A percentile compares a stretch with the other conserved stretches of the same genome.
phyloP scores from a whole-genome alignment of 2,113 vertebrate species.

The Tor tambroides region DNA sequence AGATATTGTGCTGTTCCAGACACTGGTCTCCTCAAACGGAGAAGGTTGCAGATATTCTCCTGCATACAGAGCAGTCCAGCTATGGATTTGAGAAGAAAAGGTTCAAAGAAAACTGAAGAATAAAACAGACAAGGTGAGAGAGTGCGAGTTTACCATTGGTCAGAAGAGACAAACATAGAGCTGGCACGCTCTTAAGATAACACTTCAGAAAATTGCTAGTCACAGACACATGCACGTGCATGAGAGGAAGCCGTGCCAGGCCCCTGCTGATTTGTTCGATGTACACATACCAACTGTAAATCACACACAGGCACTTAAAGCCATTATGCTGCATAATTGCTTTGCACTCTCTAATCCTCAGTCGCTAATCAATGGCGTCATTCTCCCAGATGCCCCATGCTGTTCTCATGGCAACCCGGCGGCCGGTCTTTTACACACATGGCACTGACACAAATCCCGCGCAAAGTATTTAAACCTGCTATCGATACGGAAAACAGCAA shows the following conservation, averaged over 20 bases:
- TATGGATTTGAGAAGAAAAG: constrained; percentile 11
- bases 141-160: neutral
- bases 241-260: neutral
- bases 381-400: constrained; percentile 29
- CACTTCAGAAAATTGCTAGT: neutral
- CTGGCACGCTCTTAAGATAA: neutral
- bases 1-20: constrained; percentile 31
- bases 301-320: constrained; percentile 42
- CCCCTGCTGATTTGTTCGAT: constrained; percentile 7
- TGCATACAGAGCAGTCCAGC: constrained; percentile 8
- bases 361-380: constrained; percentile 33
- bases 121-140: neutral
- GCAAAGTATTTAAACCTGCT: neutral
- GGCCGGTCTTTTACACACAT: neutral
- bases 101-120: constrained; percentile 18
- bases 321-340: constrained; percentile 44
- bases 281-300: constrained; percentile 48
- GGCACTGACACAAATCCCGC: neutral
- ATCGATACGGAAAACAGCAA: constrained; percentile 16
- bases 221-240: neutral
- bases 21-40: neutral
- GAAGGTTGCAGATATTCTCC: neutral
- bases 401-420: constrained; percentile 36
- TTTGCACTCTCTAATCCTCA: constrained; percentile 19
- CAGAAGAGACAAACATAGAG: constrained; percentile 2